Conservation (phyloP, 2,888 invertebrate genomes). For the Pimpla rufipes region DNA sequence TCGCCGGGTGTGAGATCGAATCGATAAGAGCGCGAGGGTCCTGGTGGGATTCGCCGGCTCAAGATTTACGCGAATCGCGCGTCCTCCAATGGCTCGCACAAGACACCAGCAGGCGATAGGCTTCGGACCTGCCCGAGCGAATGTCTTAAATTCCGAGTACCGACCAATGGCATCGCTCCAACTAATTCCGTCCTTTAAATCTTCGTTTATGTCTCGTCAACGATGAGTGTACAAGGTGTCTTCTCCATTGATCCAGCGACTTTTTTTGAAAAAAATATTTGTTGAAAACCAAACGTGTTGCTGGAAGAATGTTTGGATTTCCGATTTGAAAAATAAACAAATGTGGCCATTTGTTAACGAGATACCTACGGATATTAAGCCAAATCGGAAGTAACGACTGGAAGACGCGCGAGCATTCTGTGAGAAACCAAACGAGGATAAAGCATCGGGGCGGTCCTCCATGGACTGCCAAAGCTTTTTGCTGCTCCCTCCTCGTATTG, state of each 20-base stretch:
- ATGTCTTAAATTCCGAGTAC: background rate
- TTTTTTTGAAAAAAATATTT: no score
- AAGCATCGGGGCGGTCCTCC: background rate
- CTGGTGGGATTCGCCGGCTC: conserved; percentile 33
- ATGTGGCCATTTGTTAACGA: background rate
- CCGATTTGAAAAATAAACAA: no score
- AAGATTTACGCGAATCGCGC: conserved; percentile 58
- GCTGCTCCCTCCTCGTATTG: background rate
- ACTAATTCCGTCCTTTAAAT: background rate
- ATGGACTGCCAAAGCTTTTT: conserved; percentile 5
- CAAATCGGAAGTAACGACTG: background rate
- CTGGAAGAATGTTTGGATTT: no score
- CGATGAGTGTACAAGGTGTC: background rate
- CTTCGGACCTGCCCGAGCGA: background rate
- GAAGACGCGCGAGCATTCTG: background rate
- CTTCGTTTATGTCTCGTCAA: background rate
- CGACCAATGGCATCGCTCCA: background rate
- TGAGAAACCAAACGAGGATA: background rate
- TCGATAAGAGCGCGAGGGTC: conserved; percentile 47
- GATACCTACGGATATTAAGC: background rate
- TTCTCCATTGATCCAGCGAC: no score
- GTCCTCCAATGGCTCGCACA: conserved; percentile 52
- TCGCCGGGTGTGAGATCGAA: conserved; percentile 36
- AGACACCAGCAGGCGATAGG: conserved; percentile 19
- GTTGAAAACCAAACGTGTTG: no score